These are phyloP conservation scores for Microctonus hyperodae DNA, from an alignment of 2,888 invertebrate species.

Conservation along the genomic window DNA sequence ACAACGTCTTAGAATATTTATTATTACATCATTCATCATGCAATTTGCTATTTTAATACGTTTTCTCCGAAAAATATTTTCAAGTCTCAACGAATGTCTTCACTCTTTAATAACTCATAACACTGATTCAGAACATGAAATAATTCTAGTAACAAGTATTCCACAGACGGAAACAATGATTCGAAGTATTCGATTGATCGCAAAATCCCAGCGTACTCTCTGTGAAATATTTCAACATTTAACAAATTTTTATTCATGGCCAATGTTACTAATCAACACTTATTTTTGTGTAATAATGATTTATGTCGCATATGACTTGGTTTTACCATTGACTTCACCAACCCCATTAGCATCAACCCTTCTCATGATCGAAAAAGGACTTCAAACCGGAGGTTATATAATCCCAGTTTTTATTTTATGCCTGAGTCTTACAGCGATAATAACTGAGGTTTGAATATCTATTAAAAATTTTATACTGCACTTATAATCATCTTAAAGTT, in stretches of 20 bases:
- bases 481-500: too few species aligned
- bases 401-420: too few species aligned
- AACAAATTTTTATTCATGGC: background rate
- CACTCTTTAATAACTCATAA: background rate
- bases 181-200: background rate
- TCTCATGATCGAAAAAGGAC: too few species aligned
- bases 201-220: background rate
- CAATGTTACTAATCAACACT: background rate
- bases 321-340: too few species aligned
- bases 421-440: too few species aligned
- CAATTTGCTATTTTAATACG: background rate
- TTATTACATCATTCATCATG: background rate
- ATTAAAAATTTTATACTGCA: too few species aligned
- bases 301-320: background rate
- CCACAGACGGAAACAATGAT: background rate
- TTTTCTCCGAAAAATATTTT: background rate
- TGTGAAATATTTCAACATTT: background rate
- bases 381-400: too few species aligned
- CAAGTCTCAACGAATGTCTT: background rate
- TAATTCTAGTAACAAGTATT: background rate
- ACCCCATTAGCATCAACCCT: too few species aligned
- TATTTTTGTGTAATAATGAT: background rate
- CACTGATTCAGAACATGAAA: background rate
- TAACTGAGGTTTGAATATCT: too few species aligned
- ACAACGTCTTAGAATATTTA: background rate